Conservation (phyloP, 2,888 invertebrate species). For the Plebejus argus region DNA sequence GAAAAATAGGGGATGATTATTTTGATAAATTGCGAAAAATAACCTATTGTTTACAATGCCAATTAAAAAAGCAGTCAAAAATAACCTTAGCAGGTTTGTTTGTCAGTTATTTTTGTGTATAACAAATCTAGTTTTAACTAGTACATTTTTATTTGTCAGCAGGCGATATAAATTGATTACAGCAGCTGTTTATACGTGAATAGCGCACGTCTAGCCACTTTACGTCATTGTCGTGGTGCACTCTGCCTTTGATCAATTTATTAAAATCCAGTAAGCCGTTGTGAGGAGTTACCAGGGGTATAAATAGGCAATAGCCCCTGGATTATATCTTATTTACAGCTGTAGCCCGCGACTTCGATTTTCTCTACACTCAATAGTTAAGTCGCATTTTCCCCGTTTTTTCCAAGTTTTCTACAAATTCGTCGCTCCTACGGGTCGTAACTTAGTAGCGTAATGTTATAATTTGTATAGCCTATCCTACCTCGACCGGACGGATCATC, state of each 20-base stretch:
- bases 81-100: neutral
- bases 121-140: constrained; percentile 1
- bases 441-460: too few relatives aligned
- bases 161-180: constrained; percentile 2
- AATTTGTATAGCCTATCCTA: too few relatives aligned
- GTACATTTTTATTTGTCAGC: constrained; percentile 14
- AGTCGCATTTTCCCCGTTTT: too few relatives aligned
- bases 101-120: neutral
- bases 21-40: neutral
- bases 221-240: constrained; percentile 14
- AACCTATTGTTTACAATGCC: neutral
- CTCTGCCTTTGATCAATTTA: constrained; percentile 24
- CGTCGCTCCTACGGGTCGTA: too few relatives aligned
- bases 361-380: too few relatives aligned
- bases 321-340: too few relatives aligned
- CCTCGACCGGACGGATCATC: too few relatives aligned
- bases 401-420: too few relatives aligned
- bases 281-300: neutral
- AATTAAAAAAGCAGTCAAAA: neutral
- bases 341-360: too few relatives aligned
- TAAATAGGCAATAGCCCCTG: constrained; percentile 5
- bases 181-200: constrained; percentile 3
- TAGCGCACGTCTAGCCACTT: constrained; percentile 14
- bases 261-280: neutral
- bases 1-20: neutral